Evolutionary conservation across 2,113 vertebrate species (phyloP).

Genomic region (Chelonoidis abingdonii): DNA sequence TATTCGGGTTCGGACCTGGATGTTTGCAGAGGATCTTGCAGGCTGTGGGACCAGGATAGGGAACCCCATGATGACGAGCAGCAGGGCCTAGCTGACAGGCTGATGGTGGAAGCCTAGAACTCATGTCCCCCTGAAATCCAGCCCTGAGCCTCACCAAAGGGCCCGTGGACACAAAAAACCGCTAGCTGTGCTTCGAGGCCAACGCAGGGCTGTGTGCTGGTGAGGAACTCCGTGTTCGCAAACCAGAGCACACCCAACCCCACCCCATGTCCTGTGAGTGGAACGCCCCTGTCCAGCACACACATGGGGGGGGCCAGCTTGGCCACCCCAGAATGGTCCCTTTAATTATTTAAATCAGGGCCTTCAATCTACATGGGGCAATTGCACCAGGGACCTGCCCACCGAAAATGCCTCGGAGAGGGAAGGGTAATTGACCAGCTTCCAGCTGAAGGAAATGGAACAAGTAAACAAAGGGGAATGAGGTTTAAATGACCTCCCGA

Average conservation of each 20-base stretch:
- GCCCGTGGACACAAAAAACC: neutral
- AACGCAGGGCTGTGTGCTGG: neutral
- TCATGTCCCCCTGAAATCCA: neutral
- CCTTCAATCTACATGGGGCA: neutral
- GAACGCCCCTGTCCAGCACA: neutral
- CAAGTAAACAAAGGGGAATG: neutral
- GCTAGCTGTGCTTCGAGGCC: neutral
- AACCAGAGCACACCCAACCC: neutral
- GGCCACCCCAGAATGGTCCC: neutral
- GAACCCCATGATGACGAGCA: neutral
- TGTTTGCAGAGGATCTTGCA: neutral
- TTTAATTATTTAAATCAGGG: neutral
- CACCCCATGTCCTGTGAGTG: neutral
- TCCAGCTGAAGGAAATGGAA: no score
- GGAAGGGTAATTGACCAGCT: no score
- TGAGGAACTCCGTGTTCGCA: neutral
- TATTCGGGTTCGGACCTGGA: neutral
- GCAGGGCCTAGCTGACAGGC: neutral
- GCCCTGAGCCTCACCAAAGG: neutral
- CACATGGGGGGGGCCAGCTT: neutral
- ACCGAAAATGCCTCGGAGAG: no score
- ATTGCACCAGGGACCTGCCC: no score
- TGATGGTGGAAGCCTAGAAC: neutral
- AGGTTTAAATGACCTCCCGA: neutral
- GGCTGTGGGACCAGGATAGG: neutral